Percentiles rank a stretch among this genome's conserved stretches.
phyloP scores from a whole-genome alignment of 2,113 vertebrate species.

The Myodes glareolus region DNA sequence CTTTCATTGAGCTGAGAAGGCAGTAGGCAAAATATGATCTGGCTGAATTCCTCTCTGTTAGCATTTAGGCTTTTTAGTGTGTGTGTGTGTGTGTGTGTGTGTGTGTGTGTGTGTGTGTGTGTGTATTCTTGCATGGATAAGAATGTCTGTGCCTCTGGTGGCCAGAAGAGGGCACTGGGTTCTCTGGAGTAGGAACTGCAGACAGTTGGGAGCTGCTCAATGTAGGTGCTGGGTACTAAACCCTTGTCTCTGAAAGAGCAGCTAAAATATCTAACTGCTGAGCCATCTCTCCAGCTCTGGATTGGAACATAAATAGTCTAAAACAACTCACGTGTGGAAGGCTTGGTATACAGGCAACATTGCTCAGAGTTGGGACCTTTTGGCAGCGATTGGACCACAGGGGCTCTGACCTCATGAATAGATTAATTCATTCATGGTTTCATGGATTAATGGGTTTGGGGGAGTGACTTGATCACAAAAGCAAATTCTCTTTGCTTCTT shows the following conservation, averaged over 20 bases:
- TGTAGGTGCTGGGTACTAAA: background rate
- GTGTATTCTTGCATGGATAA: background rate
- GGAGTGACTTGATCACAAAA: background rate
- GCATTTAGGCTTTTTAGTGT: background rate
- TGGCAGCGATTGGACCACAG: background rate
- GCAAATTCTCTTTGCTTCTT: background rate
- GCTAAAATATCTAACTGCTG: background rate
- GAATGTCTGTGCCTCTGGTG: too few species aligned
- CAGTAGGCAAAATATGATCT: background rate
- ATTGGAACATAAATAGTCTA: background rate
- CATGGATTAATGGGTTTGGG: background rate
- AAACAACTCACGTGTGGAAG: background rate
- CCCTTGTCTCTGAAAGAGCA: background rate
- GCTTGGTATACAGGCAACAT: background rate
- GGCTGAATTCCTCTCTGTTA: slow-evolving; percentile 11
- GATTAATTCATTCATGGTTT: background rate
- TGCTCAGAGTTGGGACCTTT: background rate
- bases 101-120: background rate
- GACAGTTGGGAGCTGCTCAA: background rate
- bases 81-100: background rate
- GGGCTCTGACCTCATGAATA: background rate
- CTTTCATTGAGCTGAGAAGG: background rate
- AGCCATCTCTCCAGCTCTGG: background rate
- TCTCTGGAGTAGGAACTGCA: background rate
- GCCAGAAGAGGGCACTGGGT: background rate